Conservation (phyloP, 2,888 invertebrate species). For the Drosophila gaucha region DNA sequence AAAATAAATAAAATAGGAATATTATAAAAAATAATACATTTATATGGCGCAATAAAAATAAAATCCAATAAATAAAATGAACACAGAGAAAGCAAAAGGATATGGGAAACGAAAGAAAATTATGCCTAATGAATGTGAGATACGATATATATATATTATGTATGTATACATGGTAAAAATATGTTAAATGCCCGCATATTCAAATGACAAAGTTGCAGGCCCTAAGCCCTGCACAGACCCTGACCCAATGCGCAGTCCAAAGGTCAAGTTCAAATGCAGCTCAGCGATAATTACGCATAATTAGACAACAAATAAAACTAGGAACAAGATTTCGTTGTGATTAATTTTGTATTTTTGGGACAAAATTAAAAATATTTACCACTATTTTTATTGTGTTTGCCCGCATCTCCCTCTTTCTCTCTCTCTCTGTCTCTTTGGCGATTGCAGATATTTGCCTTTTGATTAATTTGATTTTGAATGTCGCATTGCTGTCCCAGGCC, state of each 20-base stretch:
- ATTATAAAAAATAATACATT: slow-evolving; percentile 64
- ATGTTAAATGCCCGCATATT: slow-evolving; percentile 55
- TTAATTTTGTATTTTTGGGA: slow-evolving; percentile 34
- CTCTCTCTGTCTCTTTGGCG: slow-evolving; percentile 28
- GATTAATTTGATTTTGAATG: slow-evolving; percentile 67
- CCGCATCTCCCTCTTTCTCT: slow-evolving; percentile 22
- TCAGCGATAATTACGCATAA: slow-evolving; percentile 67
- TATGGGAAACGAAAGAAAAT: slow-evolving; percentile 35
- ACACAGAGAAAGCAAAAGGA: slow-evolving; percentile 44
- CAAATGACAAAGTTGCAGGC: slow-evolving; percentile 38
- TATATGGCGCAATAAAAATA: slow-evolving; percentile 74
- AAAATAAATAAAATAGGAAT: slow-evolving; percentile 33
- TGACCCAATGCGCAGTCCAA: slow-evolving; percentile 11
- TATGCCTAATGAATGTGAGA: slow-evolving; percentile 24
- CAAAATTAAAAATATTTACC: slow-evolving; percentile 43
- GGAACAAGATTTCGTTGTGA: slow-evolving; percentile 19
- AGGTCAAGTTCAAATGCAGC: slow-evolving; percentile 70
- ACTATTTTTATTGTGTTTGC: slow-evolving; percentile 32
- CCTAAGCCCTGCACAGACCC: neutral
- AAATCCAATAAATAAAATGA: slow-evolving; percentile 65
- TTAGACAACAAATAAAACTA: slow-evolving; percentile 54
- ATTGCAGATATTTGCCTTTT: slow-evolving; percentile 63
- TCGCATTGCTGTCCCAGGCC: slow-evolving; percentile 36
- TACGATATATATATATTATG: neutral
- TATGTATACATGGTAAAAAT: slow-evolving; percentile 1